Evolutionary conservation across 2,113 vertebrate species (phyloP).

Genomic region (Apteryx owenii): DNA sequence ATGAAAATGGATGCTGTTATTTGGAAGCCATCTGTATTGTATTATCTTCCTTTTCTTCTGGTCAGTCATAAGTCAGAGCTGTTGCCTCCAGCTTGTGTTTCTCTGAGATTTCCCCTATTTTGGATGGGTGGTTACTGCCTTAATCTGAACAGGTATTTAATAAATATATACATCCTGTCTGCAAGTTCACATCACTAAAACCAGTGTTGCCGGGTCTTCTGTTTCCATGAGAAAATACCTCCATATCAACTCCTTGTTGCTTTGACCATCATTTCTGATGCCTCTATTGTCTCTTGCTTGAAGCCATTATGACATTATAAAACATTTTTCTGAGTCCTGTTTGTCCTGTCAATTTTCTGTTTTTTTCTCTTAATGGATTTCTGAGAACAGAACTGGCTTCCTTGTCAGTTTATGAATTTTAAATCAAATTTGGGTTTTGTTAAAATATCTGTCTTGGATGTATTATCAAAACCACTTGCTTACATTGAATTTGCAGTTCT

Average conservation of each 20-base stretch:
- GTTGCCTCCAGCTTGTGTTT: not conserved
- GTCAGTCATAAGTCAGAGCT: not conserved
- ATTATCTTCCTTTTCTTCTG: not conserved
- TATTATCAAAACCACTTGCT: not conserved
- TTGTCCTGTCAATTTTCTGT: not conserved
- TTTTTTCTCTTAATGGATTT: not conserved
- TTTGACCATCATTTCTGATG: not conserved
- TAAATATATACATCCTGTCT: not conserved
- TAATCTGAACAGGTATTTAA: not conserved
- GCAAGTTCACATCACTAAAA: not conserved
- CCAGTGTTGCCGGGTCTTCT: not conserved
- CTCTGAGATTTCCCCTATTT: not conserved
- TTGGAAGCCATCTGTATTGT: not conserved
- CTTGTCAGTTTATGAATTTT: not conserved
- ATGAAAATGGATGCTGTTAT: not conserved
- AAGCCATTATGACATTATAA: not conserved
- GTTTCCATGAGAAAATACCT: not conserved
- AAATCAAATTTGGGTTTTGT: not conserved
- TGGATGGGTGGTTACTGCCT: not conserved
- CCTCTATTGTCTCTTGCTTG: not conserved
- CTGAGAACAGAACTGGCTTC: not conserved
- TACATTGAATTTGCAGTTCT: not conserved
- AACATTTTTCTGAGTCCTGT: not conserved
- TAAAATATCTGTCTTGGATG: not conserved
- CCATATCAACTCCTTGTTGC: fast-evolving